Evolutionary conservation across 2,113 vertebrate genomes (phyloP), one percentile per base, ranked within the genome.

Genomic region (Menidia beryllina): DNA sequence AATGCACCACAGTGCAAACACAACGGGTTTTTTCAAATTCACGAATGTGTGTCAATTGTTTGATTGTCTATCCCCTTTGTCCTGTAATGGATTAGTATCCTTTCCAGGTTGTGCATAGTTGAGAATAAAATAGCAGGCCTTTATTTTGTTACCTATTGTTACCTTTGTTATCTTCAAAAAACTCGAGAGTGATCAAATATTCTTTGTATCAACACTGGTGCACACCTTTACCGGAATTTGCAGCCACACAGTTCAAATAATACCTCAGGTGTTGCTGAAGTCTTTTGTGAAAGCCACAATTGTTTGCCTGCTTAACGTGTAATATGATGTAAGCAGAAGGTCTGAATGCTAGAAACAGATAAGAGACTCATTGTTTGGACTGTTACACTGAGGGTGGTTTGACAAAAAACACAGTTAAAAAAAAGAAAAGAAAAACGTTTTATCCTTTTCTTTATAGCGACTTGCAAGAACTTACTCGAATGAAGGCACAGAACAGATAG

Each of bases 191-290:
- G 74, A 41, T 77, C 73, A 60, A 43, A 41, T 17, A 12, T 73
- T 38, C 11, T 69, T 51, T 72, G 20, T 59, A 34, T 39, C 51
- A 34, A 55, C 36, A 57, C 53, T 80, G 59, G 70, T 68, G 74
- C 62, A 24, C 23, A 53, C 59, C 30, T 23, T 72, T 50, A 21
- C 21, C 71, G 61, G 69, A 68, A 54, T 71, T 56, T 39, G 34
- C 39, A 51, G 64, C 50, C 6, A 23, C 19, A 9, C 25, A 51
- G 24, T 20, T 66, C 45, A 61, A 52, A 81, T 25, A 71, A 62
- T 26, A 2, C 1, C 11, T 12, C 75, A 13, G 20, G 5, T 84
- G 69, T 84, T 82, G 59, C 24, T 54, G 17, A 14, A 59, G 57
- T 19, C 15, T 0, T 43, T 57, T 38, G n/a, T 73, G 67, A 50